These are phyloP conservation scores for Cathartes aura DNA, from an alignment of 2,113 vertebrate species.

Conservation along the genomic window DNA sequence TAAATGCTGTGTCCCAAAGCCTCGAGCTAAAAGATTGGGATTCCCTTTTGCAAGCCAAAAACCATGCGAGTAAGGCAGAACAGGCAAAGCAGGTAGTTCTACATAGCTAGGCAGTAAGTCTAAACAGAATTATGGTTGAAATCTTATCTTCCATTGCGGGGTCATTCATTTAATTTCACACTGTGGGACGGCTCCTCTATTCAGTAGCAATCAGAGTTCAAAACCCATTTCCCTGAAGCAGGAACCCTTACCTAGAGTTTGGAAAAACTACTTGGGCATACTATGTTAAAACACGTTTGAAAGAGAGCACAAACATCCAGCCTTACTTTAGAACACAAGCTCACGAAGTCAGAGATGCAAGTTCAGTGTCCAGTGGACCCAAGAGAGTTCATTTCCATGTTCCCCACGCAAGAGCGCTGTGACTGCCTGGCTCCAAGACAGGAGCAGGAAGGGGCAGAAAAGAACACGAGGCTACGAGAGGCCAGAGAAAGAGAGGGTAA, in stretches of 20 bases:
- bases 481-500: neutral
- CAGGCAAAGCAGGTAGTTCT: neutral
- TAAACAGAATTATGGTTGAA: neutral
- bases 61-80: neutral
- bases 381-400: neutral
- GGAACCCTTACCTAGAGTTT: neutral
- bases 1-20: neutral
- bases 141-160: neutral
- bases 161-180: neutral
- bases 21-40: neutral
- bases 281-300: rapidly evolving
- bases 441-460: neutral
- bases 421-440: neutral
- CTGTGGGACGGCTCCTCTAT: neutral
- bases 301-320: neutral
- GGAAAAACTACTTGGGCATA: neutral
- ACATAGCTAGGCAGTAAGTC: neutral
- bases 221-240: neutral
- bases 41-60: neutral
- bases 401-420: rapidly evolving
- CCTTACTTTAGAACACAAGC: neutral
- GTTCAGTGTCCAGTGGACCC: neutral
- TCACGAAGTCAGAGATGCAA: neutral
- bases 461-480: neutral
- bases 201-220: neutral